Conservation (phyloP, 2,113 vertebrate species). For the Daboia siamensis region DNA sequence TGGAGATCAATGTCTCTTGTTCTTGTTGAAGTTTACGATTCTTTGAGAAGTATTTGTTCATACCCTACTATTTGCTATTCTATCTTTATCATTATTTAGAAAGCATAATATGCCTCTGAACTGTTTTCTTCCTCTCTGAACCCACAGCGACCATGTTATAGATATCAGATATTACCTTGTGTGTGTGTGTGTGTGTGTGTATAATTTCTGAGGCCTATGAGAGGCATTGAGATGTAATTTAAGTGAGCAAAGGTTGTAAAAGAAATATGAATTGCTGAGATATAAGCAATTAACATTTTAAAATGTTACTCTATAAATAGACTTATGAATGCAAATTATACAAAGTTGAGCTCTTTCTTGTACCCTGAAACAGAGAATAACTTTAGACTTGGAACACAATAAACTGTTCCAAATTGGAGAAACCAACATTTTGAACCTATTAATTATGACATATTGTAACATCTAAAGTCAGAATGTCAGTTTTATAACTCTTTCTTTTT, state of each 20-base stretch:
- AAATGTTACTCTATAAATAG: not conserved
- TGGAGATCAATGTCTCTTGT: slow-evolving; percentile 54
- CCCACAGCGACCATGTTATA: slow-evolving; percentile 30
- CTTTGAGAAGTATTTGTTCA: slow-evolving; percentile 67
- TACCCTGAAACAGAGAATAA: not conserved
- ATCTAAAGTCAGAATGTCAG: not conserved
- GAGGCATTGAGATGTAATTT: not conserved
- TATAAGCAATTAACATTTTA: not conserved
- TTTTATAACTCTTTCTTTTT: not conserved
- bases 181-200: too few species aligned
- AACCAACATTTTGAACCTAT: not conserved
- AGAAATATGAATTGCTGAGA: not conserved
- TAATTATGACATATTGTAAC: not conserved
- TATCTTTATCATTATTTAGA: slow-evolving; percentile 69
- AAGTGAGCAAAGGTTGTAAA: not conserved
- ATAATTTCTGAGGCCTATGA: not conserved
- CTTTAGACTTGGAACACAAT: not conserved
- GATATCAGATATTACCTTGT: slow-evolving; percentile 31
- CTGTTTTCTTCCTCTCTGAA: slow-evolving; percentile 57
- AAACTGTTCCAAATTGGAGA: not conserved
- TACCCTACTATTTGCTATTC: slow-evolving; percentile 62
- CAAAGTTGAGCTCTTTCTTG: not conserved
- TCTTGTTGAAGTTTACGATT: slow-evolving; percentile 64
- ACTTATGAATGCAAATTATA: not conserved
- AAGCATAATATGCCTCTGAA: slow-evolving; percentile 73